Evolutionary conservation across 2,888 invertebrate genomes (phyloP).

Genomic region (Onchidella celtica): DNA sequence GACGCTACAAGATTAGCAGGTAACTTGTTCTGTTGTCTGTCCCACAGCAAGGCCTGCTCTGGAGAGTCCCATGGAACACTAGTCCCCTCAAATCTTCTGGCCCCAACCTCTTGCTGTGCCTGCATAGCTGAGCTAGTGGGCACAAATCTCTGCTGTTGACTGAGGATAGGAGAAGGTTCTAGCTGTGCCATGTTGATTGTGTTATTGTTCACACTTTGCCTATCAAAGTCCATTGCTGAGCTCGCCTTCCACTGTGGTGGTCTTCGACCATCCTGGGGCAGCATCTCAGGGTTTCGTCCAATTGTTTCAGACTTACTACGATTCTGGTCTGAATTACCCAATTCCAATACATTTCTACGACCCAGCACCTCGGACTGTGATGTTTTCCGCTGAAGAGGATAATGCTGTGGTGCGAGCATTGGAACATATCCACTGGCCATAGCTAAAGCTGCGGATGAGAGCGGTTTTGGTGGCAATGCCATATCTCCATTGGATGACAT

Average conservation of each 20-base stretch:
- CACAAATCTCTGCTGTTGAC: background rate
- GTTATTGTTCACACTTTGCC: background rate
- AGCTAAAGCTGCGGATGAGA: background rate
- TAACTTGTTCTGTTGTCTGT: background rate
- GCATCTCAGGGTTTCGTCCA: background rate
- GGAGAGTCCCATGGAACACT: background rate
- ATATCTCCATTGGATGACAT: background rate
- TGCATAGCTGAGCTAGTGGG: background rate
- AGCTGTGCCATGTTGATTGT: background rate
- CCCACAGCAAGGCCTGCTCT: background rate
- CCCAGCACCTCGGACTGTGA: conserved; percentile 13
- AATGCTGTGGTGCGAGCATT: background rate
- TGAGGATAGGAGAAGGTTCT: background rate
- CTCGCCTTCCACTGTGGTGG: conserved; percentile 1
- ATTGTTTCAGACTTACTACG: background rate
- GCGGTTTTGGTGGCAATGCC: background rate
- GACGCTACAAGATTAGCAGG: background rate
- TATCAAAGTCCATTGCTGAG: background rate
- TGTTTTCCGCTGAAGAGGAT: background rate
- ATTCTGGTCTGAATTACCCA: background rate
- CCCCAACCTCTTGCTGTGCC: conserved; percentile 8
- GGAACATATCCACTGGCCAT: background rate
- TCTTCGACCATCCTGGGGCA: background rate
- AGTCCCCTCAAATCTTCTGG: background rate
- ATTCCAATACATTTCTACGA: background rate